These are phyloP conservation scores for Meandrina meandrites DNA, from an alignment of 92 coral and sea anemone genomes.

Conservation along the genomic window DNA sequence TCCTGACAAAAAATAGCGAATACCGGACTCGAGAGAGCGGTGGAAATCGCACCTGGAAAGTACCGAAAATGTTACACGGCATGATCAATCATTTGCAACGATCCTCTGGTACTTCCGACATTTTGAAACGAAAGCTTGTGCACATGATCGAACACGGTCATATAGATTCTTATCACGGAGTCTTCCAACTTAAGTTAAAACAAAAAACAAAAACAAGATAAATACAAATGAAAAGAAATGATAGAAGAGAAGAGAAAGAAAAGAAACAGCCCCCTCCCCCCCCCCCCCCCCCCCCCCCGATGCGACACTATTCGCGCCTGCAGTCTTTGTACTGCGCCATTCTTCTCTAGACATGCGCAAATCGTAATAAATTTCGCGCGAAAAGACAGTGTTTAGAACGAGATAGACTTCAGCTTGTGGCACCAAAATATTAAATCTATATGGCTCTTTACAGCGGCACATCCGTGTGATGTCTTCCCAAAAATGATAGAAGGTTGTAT, in stretches of 20 bases:
- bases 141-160: not conserved
- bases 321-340: not conserved
- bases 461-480: not conserved
- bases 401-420: not conserved
- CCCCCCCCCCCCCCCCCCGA: no score
- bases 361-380: constrained; percentile 34
- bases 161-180: not conserved
- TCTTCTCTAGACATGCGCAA: constrained; percentile 9
- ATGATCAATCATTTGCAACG: no score
- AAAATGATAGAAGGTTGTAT: constrained; percentile 43
- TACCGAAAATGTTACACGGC: no score
- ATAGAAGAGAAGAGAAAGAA: not conserved
- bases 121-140: no score
- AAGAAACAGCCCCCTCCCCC: no score
- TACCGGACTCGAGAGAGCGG: no score
- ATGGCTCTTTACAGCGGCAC: not conserved
- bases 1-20: no score
- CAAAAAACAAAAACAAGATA: not conserved
- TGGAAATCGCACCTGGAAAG: no score
- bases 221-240: no score
- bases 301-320: constrained; percentile 6
- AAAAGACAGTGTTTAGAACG: not conserved
- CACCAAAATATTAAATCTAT: not conserved
- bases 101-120: no score
- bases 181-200: no score